Evolutionary conservation across 2,888 invertebrate species (phyloP), one percentile per base, ranked within the genome.

Genomic region (Melipona beecheii): DNA sequence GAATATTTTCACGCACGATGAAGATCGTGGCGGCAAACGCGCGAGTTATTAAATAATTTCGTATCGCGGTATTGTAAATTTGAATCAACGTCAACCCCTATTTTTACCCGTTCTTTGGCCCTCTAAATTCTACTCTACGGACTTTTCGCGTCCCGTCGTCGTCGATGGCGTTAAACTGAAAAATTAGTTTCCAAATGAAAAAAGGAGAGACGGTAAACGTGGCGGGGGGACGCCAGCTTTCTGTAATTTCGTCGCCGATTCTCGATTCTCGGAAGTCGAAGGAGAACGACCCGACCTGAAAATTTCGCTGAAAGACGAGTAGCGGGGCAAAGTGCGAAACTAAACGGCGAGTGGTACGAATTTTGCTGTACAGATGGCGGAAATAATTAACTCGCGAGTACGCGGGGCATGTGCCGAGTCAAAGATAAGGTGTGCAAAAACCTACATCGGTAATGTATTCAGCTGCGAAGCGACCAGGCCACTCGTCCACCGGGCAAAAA

Each of bases 401-500:
- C 52, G 75, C 75, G 19, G 21, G 49, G 56, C 69, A 50, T 73
- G 50, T 36, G 27, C 74, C 4, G 50, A 49, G 65, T 81, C 21
- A 58, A 66, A 82, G 70, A 82, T 82, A 82, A 75, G 82, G 56
- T 75, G 56, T 75, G 75, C 65, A 66, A 75, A 82, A 82, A 75
- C 27, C 70, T n/a, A n/a, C n/a, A 64, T 52, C 15, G 31, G 52
- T 75, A 62, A 82, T 75, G 36, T 75, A 82, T 82, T 75, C 75
- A 58, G 49, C 17, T 31, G 72, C 50, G 70, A 79, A 62, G 21
- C 65, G 27, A 24, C 73, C 49, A n/a, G 43, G 31, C 43, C 54
- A 31, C 62, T 27, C 31, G 62, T 62, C 43, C 50, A 60, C 31
- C 43, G 21, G 27, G 31, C 24, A 82, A 82, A 82, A 82, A 24